These are phyloP conservation scores for Rhamnusium bicolor DNA, from an alignment of 2,888 invertebrate genomes.

Conservation along the genomic window DNA sequence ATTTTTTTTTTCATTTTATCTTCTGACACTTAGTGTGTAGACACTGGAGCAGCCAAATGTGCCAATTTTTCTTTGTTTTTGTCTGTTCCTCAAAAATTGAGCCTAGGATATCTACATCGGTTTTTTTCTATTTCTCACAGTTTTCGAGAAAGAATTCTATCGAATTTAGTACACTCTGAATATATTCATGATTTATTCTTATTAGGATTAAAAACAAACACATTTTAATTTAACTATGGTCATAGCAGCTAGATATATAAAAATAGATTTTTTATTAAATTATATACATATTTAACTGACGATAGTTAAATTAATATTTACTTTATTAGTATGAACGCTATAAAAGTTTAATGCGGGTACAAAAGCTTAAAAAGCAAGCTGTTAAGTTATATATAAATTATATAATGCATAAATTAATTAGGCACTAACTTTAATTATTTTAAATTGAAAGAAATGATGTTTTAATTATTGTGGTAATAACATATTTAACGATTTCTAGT, in stretches of 20 bases:
- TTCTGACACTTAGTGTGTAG: too few relatives aligned
- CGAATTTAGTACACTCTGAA: too few relatives aligned
- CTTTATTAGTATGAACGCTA: slow-evolving; percentile 2
- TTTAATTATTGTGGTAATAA: slow-evolving; percentile 35
- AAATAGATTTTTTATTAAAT: not conserved
- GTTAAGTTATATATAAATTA: not conserved
- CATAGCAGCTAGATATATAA: not conserved
- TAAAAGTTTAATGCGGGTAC: slow-evolving; percentile 30
- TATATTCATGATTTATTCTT: too few relatives aligned
- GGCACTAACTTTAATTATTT: not conserved
- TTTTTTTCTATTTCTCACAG: too few relatives aligned
- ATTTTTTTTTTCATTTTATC: too few relatives aligned
- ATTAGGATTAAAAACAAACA: not conserved
- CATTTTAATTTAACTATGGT: not conserved
- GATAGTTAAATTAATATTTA: not conserved
- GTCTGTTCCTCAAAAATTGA: too few relatives aligned
- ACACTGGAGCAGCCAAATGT: too few relatives aligned
- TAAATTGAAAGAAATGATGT: slow-evolving; percentile 34
- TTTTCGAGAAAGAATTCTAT: too few relatives aligned
- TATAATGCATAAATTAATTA: slow-evolving; percentile 24
- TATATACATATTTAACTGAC: not conserved
- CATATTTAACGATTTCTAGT: slow-evolving; percentile 32
- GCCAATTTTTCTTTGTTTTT: too few relatives aligned
- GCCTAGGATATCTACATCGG: too few relatives aligned
- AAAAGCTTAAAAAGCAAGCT: slow-evolving; percentile 13